These are phyloP conservation scores for Caenorhabditis afra DNA, from an alignment of 2,888 invertebrate species.

Conservation along the genomic window DNA sequence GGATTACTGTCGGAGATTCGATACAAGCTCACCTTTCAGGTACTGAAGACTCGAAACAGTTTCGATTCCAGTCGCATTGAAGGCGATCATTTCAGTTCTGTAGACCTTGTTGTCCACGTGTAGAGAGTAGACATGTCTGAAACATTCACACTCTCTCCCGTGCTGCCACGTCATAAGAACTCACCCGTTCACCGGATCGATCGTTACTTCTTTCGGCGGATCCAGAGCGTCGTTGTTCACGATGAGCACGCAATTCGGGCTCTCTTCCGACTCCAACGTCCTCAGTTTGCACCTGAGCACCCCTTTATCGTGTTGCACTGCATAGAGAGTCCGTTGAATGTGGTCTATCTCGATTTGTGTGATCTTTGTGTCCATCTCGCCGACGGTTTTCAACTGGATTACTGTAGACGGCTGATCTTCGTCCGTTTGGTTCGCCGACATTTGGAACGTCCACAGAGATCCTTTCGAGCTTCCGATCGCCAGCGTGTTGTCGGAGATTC, in stretches of 20 bases:
- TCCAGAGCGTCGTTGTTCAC: conserved; percentile 60
- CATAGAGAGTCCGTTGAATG: conserved; percentile 61
- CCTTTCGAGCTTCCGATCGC: conserved; percentile 54
- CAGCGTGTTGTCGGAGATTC: conserved; percentile 48
- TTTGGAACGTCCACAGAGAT: conserved; percentile 54
- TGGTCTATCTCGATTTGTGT: conserved; percentile 62
- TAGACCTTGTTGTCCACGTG: conserved; percentile 72
- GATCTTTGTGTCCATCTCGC: conserved; percentile 54
- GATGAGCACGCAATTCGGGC: conserved; percentile 54
- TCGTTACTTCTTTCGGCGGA: conserved; percentile 70
- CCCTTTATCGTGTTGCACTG: conserved; percentile 66
- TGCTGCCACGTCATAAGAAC: conserved; percentile 4
- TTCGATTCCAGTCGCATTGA: conserved; percentile 65
- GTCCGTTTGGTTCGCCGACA: conserved; percentile 48
- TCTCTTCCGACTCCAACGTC: conserved; percentile 45
- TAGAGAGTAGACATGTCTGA: conserved; percentile 72
- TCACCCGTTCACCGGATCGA: conserved; percentile 76
- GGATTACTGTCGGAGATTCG: too few species aligned
- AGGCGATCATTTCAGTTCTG: conserved; percentile 67
- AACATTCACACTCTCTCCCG: conserved; percentile 8
- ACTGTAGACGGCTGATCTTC: conserved; percentile 50
- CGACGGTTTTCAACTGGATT: conserved; percentile 51
- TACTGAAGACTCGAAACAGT: conserved; percentile 63
- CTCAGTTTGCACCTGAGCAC: conserved; percentile 56
- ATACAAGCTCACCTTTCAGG: conserved; percentile 60